Percentiles rank a stretch among this genome's conserved stretches.
These are phyloP conservation scores for Microplitis mediator DNA, from an alignment of 1,140 invertebrate species.

Conservation along the genomic window DNA sequence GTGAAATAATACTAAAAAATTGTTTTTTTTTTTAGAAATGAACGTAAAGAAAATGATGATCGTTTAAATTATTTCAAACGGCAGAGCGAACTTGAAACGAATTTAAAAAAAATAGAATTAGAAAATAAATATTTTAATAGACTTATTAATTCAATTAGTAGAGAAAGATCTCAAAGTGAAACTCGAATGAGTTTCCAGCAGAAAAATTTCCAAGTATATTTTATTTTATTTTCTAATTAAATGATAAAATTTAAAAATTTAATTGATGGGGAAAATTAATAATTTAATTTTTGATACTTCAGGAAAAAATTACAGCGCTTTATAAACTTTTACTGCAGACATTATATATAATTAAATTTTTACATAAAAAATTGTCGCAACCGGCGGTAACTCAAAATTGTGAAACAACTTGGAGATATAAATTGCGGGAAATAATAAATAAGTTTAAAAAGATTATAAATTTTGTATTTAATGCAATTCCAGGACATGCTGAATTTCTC, in stretches of 20 bases:
- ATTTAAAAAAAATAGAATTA: background rate
- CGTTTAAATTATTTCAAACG: too few relatives aligned
- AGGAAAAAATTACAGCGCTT: conserved; percentile 41
- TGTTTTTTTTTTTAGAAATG: conserved; percentile 9
- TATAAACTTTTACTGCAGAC: conserved; percentile 33
- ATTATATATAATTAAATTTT: conserved; percentile 30
- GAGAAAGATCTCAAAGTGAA: too few relatives aligned
- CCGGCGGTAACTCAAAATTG: background rate
- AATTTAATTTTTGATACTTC: conserved; percentile 11
- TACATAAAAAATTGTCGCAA: background rate
- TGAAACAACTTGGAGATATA: conserved; percentile 31
- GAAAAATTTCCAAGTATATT: background rate
- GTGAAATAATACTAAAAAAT: conserved; percentile 11
- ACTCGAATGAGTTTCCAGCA: too few relatives aligned
- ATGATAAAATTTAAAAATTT: background rate
- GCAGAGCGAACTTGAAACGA: background rate
- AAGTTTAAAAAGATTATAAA: conserved; percentile 62
- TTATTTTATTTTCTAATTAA: background rate
- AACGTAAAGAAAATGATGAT: too few relatives aligned
- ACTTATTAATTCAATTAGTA: background rate
- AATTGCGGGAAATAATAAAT: conserved; percentile 48
- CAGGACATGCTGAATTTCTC: conserved; percentile 59
- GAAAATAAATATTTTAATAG: background rate
- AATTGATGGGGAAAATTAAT: too few relatives aligned
- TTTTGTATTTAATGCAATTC: conserved; percentile 51